A percentile compares a stretch with the other conserved stretches of the same genome.
These are phyloP conservation scores for Lasiurus borealis DNA, from an alignment of 2,113 vertebrate species.

Conservation along the genomic window DNA sequence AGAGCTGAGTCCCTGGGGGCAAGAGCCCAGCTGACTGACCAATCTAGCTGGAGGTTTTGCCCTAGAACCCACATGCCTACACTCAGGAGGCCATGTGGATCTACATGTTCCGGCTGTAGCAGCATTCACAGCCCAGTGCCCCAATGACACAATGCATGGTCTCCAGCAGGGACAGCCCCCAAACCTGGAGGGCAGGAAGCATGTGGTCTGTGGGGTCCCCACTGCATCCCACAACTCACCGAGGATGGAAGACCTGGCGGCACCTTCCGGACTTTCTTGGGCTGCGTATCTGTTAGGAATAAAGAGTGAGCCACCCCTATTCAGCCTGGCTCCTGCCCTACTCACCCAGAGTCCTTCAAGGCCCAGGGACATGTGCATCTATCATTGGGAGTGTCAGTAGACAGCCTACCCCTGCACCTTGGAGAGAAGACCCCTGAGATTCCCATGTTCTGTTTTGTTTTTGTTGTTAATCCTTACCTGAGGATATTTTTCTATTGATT, in stretches of 20 bases:
- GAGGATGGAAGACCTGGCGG: conserved; percentile 98
- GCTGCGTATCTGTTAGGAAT: conserved; percentile 91
- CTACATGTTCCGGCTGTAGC: background rate
- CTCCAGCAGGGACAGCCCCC: background rate
- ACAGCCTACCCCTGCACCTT: background rate
- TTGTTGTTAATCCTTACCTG: background rate
- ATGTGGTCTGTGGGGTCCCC: no score
- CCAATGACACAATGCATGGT: no score
- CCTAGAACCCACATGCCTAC: background rate
- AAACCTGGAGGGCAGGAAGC: background rate
- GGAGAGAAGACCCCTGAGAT: background rate
- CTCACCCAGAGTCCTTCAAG: no score
- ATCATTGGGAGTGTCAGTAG: background rate
- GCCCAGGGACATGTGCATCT: background rate
- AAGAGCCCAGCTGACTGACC: background rate
- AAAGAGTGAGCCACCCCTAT: background rate
- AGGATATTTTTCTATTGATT: background rate
- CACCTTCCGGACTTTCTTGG: conserved; percentile 99
- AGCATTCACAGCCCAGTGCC: background rate
- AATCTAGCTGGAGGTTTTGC: background rate
- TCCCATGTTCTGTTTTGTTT: no score
- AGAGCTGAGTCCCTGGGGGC: background rate
- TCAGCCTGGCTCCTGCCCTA: background rate
- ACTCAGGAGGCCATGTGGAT: background rate
- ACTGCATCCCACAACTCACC: conserved; percentile 86